Conservation (phyloP, 2,113 vertebrate species). For the Hystrix brachyura region DNA sequence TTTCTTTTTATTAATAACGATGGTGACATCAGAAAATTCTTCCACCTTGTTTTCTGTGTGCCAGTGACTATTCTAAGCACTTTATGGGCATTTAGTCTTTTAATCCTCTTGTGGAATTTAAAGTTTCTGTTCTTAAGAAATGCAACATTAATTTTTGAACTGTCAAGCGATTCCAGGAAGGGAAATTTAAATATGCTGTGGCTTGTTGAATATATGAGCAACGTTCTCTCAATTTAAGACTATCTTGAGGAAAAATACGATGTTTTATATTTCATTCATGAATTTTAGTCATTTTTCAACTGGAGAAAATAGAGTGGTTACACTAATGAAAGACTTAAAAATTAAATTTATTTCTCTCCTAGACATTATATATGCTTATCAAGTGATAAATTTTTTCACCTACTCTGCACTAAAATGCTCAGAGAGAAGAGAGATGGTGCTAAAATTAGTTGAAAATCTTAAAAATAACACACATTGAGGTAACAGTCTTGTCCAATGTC, state of each 20-base stretch:
- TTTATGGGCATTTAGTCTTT: neutral
- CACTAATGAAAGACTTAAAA: neutral
- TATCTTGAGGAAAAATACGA: conserved; percentile 2
- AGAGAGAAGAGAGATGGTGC: neutral
- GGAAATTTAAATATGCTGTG: neutral
- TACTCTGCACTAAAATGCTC: neutral
- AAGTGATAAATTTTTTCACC: neutral
- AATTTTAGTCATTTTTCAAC: neutral
- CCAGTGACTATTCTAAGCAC: neutral
- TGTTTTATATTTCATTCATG: neutral
- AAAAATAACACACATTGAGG: neutral
- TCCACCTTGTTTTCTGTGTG: neutral
- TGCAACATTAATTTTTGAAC: conserved; percentile 40
- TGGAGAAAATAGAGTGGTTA: neutral
- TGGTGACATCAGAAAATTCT: neutral
- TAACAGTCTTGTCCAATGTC: neutral
- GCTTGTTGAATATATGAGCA: neutral
- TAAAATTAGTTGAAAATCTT: neutral
- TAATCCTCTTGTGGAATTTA: conserved; percentile 23
- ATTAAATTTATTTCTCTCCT: conserved; percentile 27
- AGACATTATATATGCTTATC: neutral
- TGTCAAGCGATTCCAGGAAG: neutral
- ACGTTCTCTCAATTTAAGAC: neutral
- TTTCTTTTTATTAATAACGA: neutral
- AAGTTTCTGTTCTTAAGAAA: conserved; percentile 34